Conservation (phyloP, 2,113 vertebrate species). For the Silurus asotus region DNA sequence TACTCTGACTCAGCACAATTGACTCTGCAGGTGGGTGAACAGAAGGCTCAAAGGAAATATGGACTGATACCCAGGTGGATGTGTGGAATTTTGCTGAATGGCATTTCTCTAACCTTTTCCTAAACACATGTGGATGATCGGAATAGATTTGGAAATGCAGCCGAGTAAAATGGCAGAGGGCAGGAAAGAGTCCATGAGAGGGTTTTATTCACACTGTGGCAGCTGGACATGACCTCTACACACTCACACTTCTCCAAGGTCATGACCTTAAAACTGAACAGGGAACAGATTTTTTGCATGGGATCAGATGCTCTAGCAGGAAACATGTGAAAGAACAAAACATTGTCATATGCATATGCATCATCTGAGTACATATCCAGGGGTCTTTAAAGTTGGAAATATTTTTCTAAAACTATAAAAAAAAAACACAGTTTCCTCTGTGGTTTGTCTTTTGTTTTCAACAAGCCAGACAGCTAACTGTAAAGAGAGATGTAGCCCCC, state of each 20-base stretch:
- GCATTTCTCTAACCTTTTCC: constrained; percentile 52
- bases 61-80: neutral
- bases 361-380: neutral
- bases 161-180: constrained; percentile 56
- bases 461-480: neutral
- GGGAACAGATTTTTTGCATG: constrained; percentile 36
- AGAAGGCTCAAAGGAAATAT: constrained; percentile 19
- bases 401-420: too few species aligned
- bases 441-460: neutral
- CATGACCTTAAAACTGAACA: constrained; percentile 28
- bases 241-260: constrained; percentile 20
- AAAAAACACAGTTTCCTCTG: neutral
- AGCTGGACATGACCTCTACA: constrained; percentile 28
- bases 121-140: constrained; percentile 51
- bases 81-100: constrained; percentile 29
- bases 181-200: constrained; percentile 6
- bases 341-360: neutral
- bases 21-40: neutral
- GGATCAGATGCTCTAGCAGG: neutral
- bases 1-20: constrained; percentile 8
- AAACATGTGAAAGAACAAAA: constrained; percentile 29
- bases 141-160: constrained; percentile 56
- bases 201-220: neutral
- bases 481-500: neutral
- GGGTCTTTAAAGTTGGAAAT: neutral